Base-by-base conservation (phyloP, 2,888 invertebrate genomes). In the Xylocampa areola region DNA sequence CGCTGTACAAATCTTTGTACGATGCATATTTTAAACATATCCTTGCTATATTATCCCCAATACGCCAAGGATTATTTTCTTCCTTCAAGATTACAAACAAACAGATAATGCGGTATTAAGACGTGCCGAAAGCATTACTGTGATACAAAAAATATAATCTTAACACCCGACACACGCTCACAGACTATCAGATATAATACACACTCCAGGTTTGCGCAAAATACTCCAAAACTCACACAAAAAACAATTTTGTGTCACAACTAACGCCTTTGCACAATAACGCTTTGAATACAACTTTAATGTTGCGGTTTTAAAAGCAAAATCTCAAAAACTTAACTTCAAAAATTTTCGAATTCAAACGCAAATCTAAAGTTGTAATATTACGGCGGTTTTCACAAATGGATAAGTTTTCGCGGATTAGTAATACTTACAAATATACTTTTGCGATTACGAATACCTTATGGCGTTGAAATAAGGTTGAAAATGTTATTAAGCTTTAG, bases 141-240 rank as follows among this genome's bases (percentile, higher is more conserved):
- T 48, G 32, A 21, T 23, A 41, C 43, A 64, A 63, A 65, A 73
- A 68, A 55, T 29, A 11, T 16, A 48, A 68, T 63, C 43, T 59
- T 53, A 45, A 74, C 36, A 49, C 39, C 37, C 55, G 39, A 53
- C 67, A 49, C 62, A 61, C 52, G 66, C 47, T 71, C 68, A 43
- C 59, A 78, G 80, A 71, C 62, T 63, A 69, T 58, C 53, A 66
- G 50, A 68, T 64, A 75, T 73, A 75, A 70, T 65, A 58, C 52
- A 55, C 51, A 67, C 68, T 79, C 75, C 66, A 77, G 58, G 70
- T 77, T 84, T 84, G 82, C 77, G 77, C 84, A 84, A 87, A 80
- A 63, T 55, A 66, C 53, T 64, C 44, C 57, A 80, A 60, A 75
- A 74, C 51, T 67, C 21, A 5, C n/a, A 11, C 2, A 68, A 77